A percentile compares a stretch with the other conserved stretches of the same genome.
Conservation (phyloP, 2,113 vertebrate genomes). For the Plecotus auritus region DNA sequence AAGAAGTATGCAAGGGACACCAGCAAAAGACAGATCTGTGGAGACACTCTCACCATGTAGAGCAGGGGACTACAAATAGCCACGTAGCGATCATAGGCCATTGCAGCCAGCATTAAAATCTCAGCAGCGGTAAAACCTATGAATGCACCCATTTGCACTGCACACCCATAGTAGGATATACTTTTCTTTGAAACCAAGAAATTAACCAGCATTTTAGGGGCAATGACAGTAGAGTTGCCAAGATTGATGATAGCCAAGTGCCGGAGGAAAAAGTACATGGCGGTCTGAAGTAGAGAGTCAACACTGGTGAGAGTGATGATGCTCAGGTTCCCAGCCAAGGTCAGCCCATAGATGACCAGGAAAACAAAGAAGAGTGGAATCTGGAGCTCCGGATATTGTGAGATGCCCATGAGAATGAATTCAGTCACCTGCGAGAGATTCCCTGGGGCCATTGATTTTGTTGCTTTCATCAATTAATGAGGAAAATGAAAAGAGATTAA, state of each 20-base stretch:
- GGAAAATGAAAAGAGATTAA: background rate
- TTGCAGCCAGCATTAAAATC: conserved; percentile 16
- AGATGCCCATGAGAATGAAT: conserved; percentile 63
- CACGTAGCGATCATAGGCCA: conserved; percentile 38
- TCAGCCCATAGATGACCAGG: conserved; percentile 40
- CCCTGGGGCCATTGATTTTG: background rate
- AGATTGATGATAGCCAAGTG: conserved; percentile 47
- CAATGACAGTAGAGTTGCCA: conserved; percentile 37
- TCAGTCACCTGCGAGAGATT: background rate
- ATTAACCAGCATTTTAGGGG: conserved; percentile 54
- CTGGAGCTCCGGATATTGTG: background rate
- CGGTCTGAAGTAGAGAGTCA: conserved; percentile 41
- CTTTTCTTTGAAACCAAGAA: background rate
- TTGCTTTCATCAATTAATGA: background rate
- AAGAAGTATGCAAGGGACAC: background rate
- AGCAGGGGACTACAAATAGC: conserved; percentile 38
- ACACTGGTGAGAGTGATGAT: conserved; percentile 45
- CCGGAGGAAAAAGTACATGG: conserved; percentile 56
- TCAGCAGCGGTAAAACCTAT: conserved; percentile 57
- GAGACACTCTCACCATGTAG: conserved; percentile 47
- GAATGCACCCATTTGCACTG: conserved; percentile 33
- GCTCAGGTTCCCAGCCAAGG: background rate
- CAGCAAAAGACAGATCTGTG: background rate
- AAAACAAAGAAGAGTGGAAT: conserved; percentile 31
- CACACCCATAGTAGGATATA: background rate